phyloP scores from a whole-genome alignment of 2,888 invertebrate species.

The Clanis bilineata region DNA sequence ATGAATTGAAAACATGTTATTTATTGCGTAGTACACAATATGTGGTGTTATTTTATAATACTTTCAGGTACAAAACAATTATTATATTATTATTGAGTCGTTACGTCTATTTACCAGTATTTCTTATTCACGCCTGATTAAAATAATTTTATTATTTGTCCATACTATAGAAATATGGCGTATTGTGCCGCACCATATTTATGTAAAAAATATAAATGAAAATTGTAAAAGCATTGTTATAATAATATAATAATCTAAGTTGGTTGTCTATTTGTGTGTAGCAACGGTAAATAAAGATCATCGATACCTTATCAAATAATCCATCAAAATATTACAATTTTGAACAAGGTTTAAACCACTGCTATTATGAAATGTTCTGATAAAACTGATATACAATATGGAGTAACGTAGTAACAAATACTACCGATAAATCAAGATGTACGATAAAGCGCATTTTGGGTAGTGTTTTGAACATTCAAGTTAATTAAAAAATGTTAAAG shows the following conservation, averaged over 20 bases:
- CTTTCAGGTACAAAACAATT: not conserved
- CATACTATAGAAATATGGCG: not conserved
- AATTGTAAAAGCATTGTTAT: not conserved
- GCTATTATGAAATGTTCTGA: not conserved
- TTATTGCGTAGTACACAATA: not conserved
- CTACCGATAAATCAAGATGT: not conserved
- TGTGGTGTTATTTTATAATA: not conserved
- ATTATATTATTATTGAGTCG: not conserved
- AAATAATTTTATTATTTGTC: not conserved
- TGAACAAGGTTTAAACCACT: not conserved
- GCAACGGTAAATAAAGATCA: not conserved
- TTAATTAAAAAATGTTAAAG: constrained; percentile 15
- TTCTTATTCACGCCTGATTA: not conserved
- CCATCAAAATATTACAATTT: not conserved
- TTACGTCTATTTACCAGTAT: constrained; percentile 1
- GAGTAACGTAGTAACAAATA: not conserved
- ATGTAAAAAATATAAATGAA: not conserved
- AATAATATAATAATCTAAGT: not conserved
- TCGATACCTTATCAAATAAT: not conserved
- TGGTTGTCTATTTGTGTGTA: not conserved
- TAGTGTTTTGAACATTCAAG: not conserved
- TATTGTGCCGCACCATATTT: not conserved
- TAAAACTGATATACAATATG: not conserved
- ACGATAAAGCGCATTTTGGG: not conserved
- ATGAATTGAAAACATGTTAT: not conserved